Evolutionary conservation across 2,113 vertebrate species (phyloP), one percentile per base, ranked within the genome.

Genomic region (Petaurus breviceps): DNA sequence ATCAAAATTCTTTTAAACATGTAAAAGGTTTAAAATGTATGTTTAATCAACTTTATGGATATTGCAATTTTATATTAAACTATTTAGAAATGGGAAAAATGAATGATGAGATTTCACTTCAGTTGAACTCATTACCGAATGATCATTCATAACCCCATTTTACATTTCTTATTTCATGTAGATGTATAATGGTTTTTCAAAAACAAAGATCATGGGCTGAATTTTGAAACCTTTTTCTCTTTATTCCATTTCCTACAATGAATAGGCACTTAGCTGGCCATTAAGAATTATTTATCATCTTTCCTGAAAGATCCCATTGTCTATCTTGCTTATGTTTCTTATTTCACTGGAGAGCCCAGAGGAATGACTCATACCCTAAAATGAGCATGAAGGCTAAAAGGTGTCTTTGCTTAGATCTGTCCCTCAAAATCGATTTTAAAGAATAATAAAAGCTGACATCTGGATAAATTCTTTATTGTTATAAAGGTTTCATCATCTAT

Each of bases 171-270:
- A 25, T 52, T 57, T 46, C 92, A 31, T 8, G 28, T 53, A 94
- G n/a, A 43, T 10, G 23, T 22, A 49, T 93, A 84, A 90, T 84
- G 55, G 28, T 23, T 92, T 96, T 84, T 61, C 26, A 47, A 49
- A 91, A 93, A 46, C 89, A 61, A 53, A 90, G 94, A 91, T 51
- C 24, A 23, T 52, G 51, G 2, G 9, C 6, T 91, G 46, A 77
- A 47, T 16, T 92, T 77, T 43, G 28, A 16, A 55, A 25, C 3
- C 53, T 90, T 90, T 10, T 3, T 90, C 50, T 68, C 53, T 16
- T 22, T 92, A 24, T 11, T 93, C 92, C 49, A 61, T 91, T 93
- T 94, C 92, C 91, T 43, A 91, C 57, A 95, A 43, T 55, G 22
- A 91, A 50, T 8, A 6, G 52, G 26, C 25, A 84, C n/a, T 43